These are phyloP conservation scores for Bombylius discolor DNA, from an alignment of 2,888 invertebrate species.

Conservation along the genomic window DNA sequence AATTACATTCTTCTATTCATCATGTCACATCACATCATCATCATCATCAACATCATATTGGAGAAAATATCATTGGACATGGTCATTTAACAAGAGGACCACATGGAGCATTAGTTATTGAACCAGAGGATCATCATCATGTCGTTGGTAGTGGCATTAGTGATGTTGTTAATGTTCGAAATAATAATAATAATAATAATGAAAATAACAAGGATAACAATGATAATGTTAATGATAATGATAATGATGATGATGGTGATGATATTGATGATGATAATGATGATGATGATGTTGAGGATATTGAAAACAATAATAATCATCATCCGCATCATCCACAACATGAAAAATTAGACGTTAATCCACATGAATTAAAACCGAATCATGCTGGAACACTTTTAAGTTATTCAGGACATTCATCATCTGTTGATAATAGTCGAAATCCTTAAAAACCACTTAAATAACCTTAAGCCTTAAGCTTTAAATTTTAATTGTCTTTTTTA, in stretches of 20 bases:
- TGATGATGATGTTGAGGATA: background rate
- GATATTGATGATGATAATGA: background rate
- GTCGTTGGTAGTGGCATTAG: too few relatives aligned
- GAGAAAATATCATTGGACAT: conserved; percentile 29
- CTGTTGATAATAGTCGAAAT: background rate
- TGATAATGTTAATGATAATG: background rate
- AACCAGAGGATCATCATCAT: conserved; percentile 22
- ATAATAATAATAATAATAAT: too few relatives aligned
- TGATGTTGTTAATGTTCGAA: too few relatives aligned
- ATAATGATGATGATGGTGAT: background rate
- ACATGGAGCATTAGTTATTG: conserved; percentile 42
- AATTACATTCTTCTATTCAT: conserved; percentile 14
- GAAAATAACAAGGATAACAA: background rate
- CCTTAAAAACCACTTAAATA: background rate
- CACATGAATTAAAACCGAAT: conserved; percentile 45
- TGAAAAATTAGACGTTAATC: conserved; percentile 45
- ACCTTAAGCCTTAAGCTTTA: too few relatives aligned
- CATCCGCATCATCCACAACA: conserved; percentile 19
- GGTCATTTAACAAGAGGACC: conserved; percentile 41
- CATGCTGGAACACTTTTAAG: conserved; percentile 46
- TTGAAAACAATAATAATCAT: background rate
- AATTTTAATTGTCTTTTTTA: too few relatives aligned
- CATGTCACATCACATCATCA: conserved; percentile 16
- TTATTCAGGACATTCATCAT: conserved; percentile 32
- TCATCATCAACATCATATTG: conserved; percentile 29